phyloP scores from a whole-genome alignment of 2,113 vertebrate species.

The Opisthocomus hoazin region DNA sequence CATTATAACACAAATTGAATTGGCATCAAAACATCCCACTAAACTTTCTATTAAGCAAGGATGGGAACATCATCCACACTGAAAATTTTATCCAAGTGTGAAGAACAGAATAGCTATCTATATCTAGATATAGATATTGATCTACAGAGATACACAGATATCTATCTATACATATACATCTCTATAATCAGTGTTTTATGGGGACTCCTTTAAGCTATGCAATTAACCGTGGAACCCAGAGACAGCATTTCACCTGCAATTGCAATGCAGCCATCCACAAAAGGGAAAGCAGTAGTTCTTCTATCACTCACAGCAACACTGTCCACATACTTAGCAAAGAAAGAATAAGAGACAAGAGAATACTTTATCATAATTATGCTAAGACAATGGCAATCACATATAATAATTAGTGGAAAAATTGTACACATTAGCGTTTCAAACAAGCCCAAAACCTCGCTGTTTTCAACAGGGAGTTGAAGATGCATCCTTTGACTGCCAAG shows the following conservation, averaged over 20 bases:
- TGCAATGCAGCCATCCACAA: neutral
- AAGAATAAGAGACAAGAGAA: neutral
- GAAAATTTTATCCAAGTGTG: neutral
- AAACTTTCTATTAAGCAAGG: neutral
- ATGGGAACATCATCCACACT: neutral
- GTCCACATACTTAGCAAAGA: neutral
- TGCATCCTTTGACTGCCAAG: neutral
- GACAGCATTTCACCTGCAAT: neutral
- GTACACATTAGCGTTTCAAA: accelerated
- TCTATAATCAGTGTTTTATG: neutral
- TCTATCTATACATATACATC: too few relatives aligned
- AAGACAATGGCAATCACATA: neutral
- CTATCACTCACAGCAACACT: neutral
- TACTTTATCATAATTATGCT: neutral
- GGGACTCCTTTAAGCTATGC: neutral
- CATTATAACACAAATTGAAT: neutral
- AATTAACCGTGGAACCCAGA: neutral
- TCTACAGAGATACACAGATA: too few relatives aligned
- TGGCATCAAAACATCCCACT: neutral
- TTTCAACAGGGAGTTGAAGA: neutral
- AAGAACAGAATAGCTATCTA: neutral
- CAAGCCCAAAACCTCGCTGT: neutral
- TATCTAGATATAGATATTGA: too few relatives aligned
- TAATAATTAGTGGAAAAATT: neutral
- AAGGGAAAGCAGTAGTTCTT: neutral